Evolutionary conservation across 1,140 invertebrate genomes (phyloP).

Genomic region (Zaprionus gabonicus): DNA sequence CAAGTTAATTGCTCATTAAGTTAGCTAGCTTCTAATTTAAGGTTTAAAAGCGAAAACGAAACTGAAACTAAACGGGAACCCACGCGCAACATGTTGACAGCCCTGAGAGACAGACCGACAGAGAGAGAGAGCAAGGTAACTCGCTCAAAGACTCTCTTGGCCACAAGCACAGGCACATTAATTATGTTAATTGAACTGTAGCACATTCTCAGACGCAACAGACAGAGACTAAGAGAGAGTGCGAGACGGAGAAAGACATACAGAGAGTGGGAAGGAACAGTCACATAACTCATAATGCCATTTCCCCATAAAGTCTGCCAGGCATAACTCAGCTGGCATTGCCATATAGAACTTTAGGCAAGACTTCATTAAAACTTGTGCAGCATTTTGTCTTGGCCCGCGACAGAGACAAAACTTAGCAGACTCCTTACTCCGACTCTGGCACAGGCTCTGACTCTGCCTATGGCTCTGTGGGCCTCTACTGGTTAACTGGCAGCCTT

Average conservation of each 20-base stretch:
- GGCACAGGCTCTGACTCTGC: neutral
- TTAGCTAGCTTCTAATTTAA: constrained; percentile 2
- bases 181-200: constrained; percentile 78
- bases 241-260: constrained; percentile 20
- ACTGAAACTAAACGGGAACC: constrained; percentile 18
- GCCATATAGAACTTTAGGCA: constrained; percentile 50
- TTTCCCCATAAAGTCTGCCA: constrained; percentile 59
- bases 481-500: neutral
- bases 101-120: neutral
- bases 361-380: constrained; percentile 71
- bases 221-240: neutral
- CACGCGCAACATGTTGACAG: constrained; percentile 36
- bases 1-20: constrained; percentile 26
- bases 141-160: neutral
- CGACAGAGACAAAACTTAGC: constrained; percentile 26
- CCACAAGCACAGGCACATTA: constrained; percentile 59
- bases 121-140: neutral
- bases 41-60: constrained; percentile 28
- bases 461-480: constrained; percentile 2
- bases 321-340: constrained; percentile 47
- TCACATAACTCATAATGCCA: constrained; percentile 78
- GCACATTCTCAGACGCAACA: constrained; percentile 45
- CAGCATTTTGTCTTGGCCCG: constrained; percentile 36
- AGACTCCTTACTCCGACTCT: neutral
- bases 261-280: constrained; percentile 38